phyloP scores from a whole-genome alignment of 2,888 invertebrate species.

The Luperina testacea region DNA sequence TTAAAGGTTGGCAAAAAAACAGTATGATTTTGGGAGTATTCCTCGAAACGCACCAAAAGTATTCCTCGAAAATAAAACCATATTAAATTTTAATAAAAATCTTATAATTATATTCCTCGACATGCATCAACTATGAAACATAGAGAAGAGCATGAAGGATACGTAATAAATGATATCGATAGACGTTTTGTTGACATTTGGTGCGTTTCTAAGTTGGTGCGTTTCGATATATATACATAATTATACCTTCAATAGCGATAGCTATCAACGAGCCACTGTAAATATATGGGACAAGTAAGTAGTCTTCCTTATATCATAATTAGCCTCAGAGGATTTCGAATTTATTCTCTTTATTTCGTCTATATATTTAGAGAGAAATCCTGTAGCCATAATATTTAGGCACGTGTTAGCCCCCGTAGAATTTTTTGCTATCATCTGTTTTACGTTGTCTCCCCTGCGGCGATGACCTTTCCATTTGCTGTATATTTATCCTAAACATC shows the following conservation, averaged over 20 bases:
- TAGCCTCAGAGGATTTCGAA: constrained; percentile 34
- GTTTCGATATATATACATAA: too few relatives aligned
- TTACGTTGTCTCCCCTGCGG: constrained; percentile 68
- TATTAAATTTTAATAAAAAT: too few relatives aligned
- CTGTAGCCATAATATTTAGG: constrained; percentile 36
- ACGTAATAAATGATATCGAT: too few relatives aligned
- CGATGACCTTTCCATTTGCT: constrained; percentile 63
- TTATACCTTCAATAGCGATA: neutral
- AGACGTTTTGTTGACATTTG: too few relatives aligned
- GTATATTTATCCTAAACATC: constrained; percentile 52
- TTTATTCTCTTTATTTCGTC: constrained; percentile 39
- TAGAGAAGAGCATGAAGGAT: too few relatives aligned
- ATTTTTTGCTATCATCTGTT: constrained; percentile 64
- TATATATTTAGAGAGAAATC: constrained; percentile 34
- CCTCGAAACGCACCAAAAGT: too few relatives aligned
- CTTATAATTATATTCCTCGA: too few relatives aligned
- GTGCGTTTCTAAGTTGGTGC: too few relatives aligned
- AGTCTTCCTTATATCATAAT: constrained; percentile 28
- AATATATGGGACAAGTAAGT: neutral
- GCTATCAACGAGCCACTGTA: neutral
- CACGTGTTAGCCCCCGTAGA: constrained; percentile 52
- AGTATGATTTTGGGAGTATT: too few relatives aligned
- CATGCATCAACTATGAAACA: too few relatives aligned
- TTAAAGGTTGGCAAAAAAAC: too few relatives aligned
- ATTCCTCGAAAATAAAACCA: too few relatives aligned